Percentiles rank a stretch among this genome's conserved stretches.
phyloP scores from a whole-genome alignment of 2,797 vertebrate species.

The Characodon lateralis region DNA sequence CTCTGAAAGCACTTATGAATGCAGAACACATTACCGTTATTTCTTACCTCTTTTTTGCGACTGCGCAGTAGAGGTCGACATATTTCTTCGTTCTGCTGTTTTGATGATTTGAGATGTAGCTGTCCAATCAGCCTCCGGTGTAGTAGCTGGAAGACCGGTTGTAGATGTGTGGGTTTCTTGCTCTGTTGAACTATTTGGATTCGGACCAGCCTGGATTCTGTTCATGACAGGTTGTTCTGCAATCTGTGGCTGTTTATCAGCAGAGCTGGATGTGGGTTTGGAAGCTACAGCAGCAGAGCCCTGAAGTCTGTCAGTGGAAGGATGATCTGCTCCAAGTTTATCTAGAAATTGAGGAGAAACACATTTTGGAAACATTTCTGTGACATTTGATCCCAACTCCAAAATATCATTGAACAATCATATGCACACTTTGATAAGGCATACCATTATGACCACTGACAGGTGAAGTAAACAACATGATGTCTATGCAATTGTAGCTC shows the following conservation, averaged over 20 bases:
- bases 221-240: conserved; percentile 21
- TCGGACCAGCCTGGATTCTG: conserved; percentile 33
- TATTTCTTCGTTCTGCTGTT: conserved; percentile 38
- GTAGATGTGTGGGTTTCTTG: conserved; percentile 39
- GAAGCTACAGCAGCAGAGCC: conserved; percentile 31
- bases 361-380: conserved; percentile 7
- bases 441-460: background rate
- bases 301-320: conserved; percentile 25
- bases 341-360: conserved; percentile 39
- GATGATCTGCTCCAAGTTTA: conserved; percentile 46
- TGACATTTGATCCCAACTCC: background rate
- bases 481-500: background rate
- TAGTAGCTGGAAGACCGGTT: conserved; percentile 23
- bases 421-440: background rate
- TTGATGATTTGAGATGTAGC: conserved; percentile 37
- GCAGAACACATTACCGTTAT: conserved; percentile 20
- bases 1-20: conserved; percentile 12
- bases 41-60: conserved; percentile 68
- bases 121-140: conserved; percentile 15
- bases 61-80: conserved; percentile 44
- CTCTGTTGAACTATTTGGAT: conserved; percentile 39
- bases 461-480: background rate
- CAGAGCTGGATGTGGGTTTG: conserved; percentile 15
- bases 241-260: conserved; percentile 31
- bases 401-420: background rate